Evolutionary conservation across 2,113 vertebrate genomes (phyloP).

Genomic region (Bufo bufo): DNA sequence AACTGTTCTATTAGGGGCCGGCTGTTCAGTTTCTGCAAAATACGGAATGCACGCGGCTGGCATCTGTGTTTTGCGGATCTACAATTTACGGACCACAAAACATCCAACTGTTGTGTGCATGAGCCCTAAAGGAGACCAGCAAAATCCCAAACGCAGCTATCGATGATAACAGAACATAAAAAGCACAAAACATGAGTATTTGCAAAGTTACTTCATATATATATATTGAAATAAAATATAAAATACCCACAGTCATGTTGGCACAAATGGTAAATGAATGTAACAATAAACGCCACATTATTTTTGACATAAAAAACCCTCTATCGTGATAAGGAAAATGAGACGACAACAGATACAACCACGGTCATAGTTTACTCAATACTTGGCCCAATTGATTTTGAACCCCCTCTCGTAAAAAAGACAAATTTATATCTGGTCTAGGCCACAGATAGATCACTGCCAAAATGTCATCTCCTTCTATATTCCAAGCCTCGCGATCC

Average conservation of each 20-base stretch:
- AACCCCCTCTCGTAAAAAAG: background rate
- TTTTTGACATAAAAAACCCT: background rate
- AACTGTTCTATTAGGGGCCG: too few relatives aligned
- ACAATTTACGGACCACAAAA: too few relatives aligned
- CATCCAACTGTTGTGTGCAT: too few relatives aligned
- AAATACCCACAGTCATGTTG: constrained; percentile 5
- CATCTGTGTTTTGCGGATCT: too few relatives aligned
- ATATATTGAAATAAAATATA: background rate
- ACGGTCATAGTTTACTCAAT: background rate
- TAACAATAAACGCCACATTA: background rate
- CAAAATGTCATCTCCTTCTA: background rate
- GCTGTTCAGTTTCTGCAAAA: too few relatives aligned
- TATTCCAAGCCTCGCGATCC: background rate
- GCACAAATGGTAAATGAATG: constrained; percentile 6
- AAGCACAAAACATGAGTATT: background rate
- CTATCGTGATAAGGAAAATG: background rate
- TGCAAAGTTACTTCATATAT: background rate
- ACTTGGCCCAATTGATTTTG: background rate
- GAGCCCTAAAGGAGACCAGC: background rate
- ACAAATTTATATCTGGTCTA: background rate
- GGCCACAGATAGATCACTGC: too few relatives aligned
- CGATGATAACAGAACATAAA: background rate
- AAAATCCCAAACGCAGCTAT: background rate
- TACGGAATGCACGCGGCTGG: too few relatives aligned
- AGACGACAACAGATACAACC: background rate